Conservation (phyloP, 2,888 invertebrate species). For the Entomobrya proxima region DNA sequence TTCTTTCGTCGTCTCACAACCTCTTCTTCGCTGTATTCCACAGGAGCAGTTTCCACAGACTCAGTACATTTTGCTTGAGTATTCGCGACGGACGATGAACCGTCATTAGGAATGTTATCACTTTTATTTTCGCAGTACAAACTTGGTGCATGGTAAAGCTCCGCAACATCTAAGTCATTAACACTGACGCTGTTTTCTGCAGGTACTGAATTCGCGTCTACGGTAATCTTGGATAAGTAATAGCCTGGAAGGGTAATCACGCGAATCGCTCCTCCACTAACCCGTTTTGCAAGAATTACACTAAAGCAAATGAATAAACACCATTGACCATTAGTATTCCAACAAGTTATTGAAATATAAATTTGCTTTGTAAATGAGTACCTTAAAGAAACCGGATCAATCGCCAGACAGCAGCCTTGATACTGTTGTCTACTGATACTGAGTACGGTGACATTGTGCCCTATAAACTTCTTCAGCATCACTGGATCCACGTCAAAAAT, state of each 20-base stretch:
- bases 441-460: conserved; percentile 44
- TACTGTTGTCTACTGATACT: conserved; percentile 39
- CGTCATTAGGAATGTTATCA: no score
- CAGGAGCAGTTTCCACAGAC: neutral
- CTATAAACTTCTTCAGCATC: conserved; percentile 53
- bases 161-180: conserved; percentile 52
- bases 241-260: conserved; percentile 47
- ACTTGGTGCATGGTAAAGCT: conserved; percentile 47
- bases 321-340: neutral
- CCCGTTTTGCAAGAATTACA: conserved; percentile 55
- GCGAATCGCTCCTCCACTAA: neutral
- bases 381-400: conserved; percentile 64
- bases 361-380: no score
- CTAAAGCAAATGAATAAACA: conserved; percentile 14
- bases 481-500: conserved; percentile 55
- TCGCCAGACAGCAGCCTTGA: conserved; percentile 57
- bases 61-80: no score
- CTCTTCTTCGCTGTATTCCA: neutral
- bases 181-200: conserved; percentile 39
- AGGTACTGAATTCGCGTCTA: neutral
- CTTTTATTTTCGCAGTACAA: conserved; percentile 35
- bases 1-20: no score
- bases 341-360: neutral
- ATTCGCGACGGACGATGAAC: no score
- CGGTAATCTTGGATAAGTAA: conserved; percentile 32